Percentiles rank a stretch among this genome's conserved stretches.
phyloP scores from a whole-genome alignment of 2,888 invertebrate species.

The Meiosimyza platycephala region DNA sequence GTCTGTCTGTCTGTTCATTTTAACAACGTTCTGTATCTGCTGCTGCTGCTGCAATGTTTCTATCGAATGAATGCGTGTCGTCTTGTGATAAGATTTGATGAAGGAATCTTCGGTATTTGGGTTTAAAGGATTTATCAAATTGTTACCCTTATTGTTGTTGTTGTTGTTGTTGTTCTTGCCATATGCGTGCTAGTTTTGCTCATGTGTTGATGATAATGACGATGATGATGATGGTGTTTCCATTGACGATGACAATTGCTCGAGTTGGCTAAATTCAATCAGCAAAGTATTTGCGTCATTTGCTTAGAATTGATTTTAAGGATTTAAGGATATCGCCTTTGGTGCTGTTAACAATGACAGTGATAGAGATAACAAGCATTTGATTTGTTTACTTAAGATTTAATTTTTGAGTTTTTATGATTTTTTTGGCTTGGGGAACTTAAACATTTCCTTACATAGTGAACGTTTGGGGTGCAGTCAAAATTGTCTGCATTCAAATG shows the following conservation, averaged over 20 bases:
- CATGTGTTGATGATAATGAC: too few relatives aligned
- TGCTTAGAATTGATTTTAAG: slow-evolving; percentile 32
- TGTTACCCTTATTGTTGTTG: not conserved
- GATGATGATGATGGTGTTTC: not conserved
- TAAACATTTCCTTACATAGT: too few relatives aligned
- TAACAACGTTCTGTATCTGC: not conserved
- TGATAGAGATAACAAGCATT: too few relatives aligned
- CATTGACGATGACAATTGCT: not conserved
- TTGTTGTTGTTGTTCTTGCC: not conserved
- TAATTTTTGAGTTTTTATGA: too few relatives aligned
- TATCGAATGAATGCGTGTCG: slow-evolving; percentile 31
- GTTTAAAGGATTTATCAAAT: not conserved
- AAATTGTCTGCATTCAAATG: too few relatives aligned
- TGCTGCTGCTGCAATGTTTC: too few relatives aligned
- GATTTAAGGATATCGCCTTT: slow-evolving; percentile 15
- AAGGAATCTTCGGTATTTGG: slow-evolving; percentile 28
- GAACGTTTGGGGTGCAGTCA: too few relatives aligned
- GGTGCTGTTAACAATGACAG: too few relatives aligned
- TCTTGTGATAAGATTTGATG: slow-evolving; percentile 40
- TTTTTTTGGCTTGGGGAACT: too few relatives aligned
- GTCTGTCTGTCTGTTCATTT: slow-evolving; percentile 3
- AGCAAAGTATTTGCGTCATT: slow-evolving; percentile 36
- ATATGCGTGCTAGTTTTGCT: too few relatives aligned
- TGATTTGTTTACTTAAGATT: too few relatives aligned
- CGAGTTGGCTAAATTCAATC: slow-evolving; percentile 36